A percentile compares a stretch with the other conserved stretches of the same genome.
phyloP scores from a whole-genome alignment of 2,113 vertebrate species.

The Buteo buteo region DNA sequence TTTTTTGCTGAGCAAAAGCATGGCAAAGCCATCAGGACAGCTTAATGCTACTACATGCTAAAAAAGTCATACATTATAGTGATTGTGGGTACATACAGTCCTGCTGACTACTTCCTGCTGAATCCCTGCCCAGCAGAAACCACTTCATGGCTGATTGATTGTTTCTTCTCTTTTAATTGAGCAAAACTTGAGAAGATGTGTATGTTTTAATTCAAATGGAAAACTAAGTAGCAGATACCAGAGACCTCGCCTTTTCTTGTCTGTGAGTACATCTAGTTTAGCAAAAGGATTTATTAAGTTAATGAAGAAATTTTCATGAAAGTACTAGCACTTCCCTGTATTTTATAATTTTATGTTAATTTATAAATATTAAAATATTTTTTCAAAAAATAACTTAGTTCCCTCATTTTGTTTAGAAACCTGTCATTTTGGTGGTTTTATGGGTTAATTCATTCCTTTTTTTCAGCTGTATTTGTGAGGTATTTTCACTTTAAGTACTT shows the following conservation, averaged over 20 bases:
- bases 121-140: constrained; percentile 18
- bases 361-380: neutral
- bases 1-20: constrained; percentile 20
- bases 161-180: neutral
- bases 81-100: neutral
- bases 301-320: neutral
- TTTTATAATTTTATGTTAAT: neutral
- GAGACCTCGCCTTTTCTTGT: neutral
- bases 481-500: neutral
- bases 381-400: neutral
- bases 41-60: neutral
- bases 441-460: neutral
- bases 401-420: neutral
- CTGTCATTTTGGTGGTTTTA: neutral
- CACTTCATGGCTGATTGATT: neutral
- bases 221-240: neutral
- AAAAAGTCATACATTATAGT: neutral
- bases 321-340: neutral
- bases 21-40: neutral
- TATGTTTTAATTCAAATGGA: neutral
- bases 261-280: neutral
- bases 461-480: neutral
- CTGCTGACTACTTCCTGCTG: neutral
- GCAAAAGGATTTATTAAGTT: neutral
- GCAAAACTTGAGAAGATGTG: neutral